Conservation (phyloP, 2,113 vertebrate genomes). For the Psilopsiagon aymara region DNA sequence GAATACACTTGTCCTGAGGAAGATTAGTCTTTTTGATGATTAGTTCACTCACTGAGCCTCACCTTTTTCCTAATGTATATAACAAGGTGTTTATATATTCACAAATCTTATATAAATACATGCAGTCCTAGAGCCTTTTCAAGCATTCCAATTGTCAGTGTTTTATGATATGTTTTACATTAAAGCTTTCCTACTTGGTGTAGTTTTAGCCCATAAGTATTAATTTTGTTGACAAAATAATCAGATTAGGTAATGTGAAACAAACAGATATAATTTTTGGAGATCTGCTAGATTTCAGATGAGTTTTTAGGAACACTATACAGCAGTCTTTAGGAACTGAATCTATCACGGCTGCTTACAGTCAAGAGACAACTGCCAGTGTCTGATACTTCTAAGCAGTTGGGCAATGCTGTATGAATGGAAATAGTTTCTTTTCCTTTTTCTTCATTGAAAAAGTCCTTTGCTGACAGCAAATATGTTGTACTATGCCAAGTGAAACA, state of each 20-base stretch:
- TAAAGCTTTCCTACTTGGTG: not conserved
- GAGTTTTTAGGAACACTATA: not conserved
- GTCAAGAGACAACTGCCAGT: not conserved
- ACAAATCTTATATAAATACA: not conserved
- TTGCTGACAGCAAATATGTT: slow-evolving; percentile 3
- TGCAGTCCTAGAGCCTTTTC: not conserved
- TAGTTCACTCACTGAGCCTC: not conserved
- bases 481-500: slow-evolving; percentile 50
- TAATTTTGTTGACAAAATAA: slow-evolving; percentile 5
- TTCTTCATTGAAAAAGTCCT: slow-evolving; percentile 4
- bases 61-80: not conserved
- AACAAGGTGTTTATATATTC: not conserved
- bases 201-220: not conserved
- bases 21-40: not conserved
- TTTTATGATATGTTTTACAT: slow-evolving; percentile 39
- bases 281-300: not conserved
- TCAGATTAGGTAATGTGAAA: not conserved
- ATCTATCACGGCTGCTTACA: not conserved
- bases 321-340: not conserved
- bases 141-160: slow-evolving; percentile 6
- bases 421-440: not conserved
- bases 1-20: not conserved
- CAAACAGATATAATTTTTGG: not conserved
- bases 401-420: not conserved
- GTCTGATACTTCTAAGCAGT: not conserved